Conservation (phyloP, 2,797 vertebrate genomes). For the Carduelis carduelis region DNA sequence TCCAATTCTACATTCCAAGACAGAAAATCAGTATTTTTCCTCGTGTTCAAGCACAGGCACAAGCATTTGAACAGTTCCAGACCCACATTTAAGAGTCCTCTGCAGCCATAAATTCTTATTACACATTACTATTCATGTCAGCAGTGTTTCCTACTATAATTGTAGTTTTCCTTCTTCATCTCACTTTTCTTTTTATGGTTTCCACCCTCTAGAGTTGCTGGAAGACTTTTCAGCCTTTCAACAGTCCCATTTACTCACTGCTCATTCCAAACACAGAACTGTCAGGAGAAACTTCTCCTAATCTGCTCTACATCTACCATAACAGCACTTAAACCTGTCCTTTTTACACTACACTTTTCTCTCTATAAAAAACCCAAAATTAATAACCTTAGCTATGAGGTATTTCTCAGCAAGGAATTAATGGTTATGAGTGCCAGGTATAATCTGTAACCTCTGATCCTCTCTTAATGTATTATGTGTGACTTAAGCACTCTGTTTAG, state of each 20-base stretch:
- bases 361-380: not conserved
- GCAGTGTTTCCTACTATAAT: not conserved
- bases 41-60: not conserved
- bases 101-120: not conserved
- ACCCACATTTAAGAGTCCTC: not conserved
- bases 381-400: not conserved
- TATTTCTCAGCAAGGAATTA: not conserved
- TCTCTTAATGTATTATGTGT: not conserved
- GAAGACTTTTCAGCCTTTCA: not conserved
- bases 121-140: not conserved
- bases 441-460: not conserved
- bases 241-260: not conserved
- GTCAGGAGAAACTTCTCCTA: not conserved
- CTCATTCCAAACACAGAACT: not conserved
- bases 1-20: not conserved
- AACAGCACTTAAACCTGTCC: not conserved
- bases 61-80: not conserved
- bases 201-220: not conserved
- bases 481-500: not conserved
- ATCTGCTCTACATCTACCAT: not conserved
- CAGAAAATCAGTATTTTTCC: not conserved
- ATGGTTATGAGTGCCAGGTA: not conserved
- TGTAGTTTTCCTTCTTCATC: not conserved
- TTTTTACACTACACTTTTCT: fast-evolving
- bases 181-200: not conserved